Evolutionary conservation across 2,113 vertebrate species (phyloP), one percentile per base, ranked within the genome.

Genomic region (Ellobius talpinus): DNA sequence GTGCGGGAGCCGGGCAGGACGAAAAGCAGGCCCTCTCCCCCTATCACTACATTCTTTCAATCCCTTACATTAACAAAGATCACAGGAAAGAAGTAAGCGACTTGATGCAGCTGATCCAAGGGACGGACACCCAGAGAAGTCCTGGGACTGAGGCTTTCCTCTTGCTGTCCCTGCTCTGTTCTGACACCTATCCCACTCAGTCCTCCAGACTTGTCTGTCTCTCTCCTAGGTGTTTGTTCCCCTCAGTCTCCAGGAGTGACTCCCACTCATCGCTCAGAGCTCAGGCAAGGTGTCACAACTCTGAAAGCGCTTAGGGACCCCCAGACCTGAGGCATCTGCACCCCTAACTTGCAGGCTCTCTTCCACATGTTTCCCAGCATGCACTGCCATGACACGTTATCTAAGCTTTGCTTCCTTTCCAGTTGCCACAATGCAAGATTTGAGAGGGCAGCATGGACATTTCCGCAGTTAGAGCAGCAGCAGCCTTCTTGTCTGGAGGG

Each of bases 281-380:
- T 61, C 65, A 5, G 91, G 26, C 29, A 3, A 81, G 76, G 76
- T 3, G 39, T 33, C 81, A 52, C 50, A 58, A 26, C 12, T 58
- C 86, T 66, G 7, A 31, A 81, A 36, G 3, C 4, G 33, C 61
- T 47, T 29, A 0, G 5, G 2, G 16, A 11, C 26, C 33, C 7
- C 50, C 3, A 8, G 55, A 17, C 68, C 55, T 17, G 2, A 23
- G 17, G 5, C 39, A 6, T 0, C 45, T 21, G 39, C 88, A 1
- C 21, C 12, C 16, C 31, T 11, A 52, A 16, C n/a, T 0, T 9
- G 39, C 66, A 9, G 7, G 0, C 23, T 24, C 14, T 0, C 7
- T 3, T 19, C 63, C 9, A 29, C 8, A 2, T 3, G 26, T 55
- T 55, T 47, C 42, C 68, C n/a, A 13, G 42, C 0, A 17, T 31